Evolutionary conservation across 2,797 vertebrate genomes (phyloP), one percentile per base, ranked within the genome.

Genomic region (Crypturellus tataupa): DNA sequence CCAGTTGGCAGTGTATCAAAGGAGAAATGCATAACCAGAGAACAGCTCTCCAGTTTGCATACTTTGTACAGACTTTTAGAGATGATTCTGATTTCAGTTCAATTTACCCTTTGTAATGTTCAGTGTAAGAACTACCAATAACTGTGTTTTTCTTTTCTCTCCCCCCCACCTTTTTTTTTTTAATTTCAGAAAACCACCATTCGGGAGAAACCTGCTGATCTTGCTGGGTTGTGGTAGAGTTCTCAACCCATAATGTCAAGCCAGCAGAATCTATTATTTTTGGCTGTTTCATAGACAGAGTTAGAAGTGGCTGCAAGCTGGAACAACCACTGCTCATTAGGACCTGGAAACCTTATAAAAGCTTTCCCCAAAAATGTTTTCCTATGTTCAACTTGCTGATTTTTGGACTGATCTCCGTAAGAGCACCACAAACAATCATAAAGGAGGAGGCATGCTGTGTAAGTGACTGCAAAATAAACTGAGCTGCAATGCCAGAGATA

Each of bases 21-120:
- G 16, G 37, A 29, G 5, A 76, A 62, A 90, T 2, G 9, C 23
- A 42, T 1, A n/a, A 24, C 20, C 39, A 58, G 82, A 89, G 51
- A 81, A 72, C n/a, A 51, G 15, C 35, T 64, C 18, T 15, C 18
- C 23, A 71, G 16, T 21, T 20, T n/a, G 51, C 37, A 85, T 8
- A n/a, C 0, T 4, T n/a, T 21, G 20, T 35, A 56, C 40, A 85
- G 9, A 35, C 0, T 4, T 29, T 46, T 27, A 60, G 11, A 4
- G 9, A 35, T 0, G 12, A 27, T 80, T 64, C 51, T 40, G 42
- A 70, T 83, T 79, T 82, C 39, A 64, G 1, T 17, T 81, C 15
- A 65, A 47, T 44, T 77, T 62, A 86, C 63, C 12, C 37, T 46
- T 29, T 23, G 21, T 39, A 76, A 81, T 85, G 29, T 49, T 85